phyloP scores from a whole-genome alignment of 1,140 invertebrate genomes.

The Drosophila funebris region DNA sequence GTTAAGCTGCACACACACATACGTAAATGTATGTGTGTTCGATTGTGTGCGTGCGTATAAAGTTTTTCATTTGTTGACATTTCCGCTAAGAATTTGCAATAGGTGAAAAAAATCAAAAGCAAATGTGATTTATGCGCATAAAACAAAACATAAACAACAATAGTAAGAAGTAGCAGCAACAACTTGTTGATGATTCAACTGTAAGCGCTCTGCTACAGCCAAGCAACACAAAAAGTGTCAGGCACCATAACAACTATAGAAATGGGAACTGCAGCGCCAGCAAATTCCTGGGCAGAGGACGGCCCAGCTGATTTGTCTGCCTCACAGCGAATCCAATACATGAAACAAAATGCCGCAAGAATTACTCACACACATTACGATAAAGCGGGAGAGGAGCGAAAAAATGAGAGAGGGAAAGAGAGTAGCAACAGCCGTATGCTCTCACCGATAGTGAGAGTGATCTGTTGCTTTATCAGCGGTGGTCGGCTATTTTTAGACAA shows the following conservation, averaged over 20 bases:
- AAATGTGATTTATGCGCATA: constrained; percentile 72
- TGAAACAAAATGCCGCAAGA: constrained; percentile 31
- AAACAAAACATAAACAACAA: constrained; percentile 50
- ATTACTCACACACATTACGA: constrained; percentile 28
- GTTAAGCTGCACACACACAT: constrained; percentile 45
- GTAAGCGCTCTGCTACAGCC: constrained; percentile 22
- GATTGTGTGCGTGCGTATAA: constrained; percentile 10
- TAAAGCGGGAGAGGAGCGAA: constrained; percentile 6
- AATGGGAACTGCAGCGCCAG: constrained; percentile 30
- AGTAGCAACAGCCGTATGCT: constrained; percentile 10
- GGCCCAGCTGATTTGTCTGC: constrained; percentile 39
- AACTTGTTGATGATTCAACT: constrained; percentile 72
- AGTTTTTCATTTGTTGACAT: constrained; percentile 60
- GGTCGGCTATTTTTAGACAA: constrained; percentile 49
- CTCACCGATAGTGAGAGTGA: constrained; percentile 62
- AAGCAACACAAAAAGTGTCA: constrained; percentile 15
- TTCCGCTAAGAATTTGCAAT: constrained; percentile 60
- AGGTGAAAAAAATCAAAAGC: constrained; percentile 42
- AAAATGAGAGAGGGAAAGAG: neutral
- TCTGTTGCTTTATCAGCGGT: constrained; percentile 65
- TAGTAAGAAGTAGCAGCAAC: constrained; percentile 36
- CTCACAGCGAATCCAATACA: constrained; percentile 2
- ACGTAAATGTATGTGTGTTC: constrained; percentile 11
- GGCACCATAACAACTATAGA: constrained; percentile 15
- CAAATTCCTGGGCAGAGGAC: constrained; percentile 41